Base-by-base conservation (phyloP, 2,888 invertebrate species). In the Agrotis puta region DNA sequence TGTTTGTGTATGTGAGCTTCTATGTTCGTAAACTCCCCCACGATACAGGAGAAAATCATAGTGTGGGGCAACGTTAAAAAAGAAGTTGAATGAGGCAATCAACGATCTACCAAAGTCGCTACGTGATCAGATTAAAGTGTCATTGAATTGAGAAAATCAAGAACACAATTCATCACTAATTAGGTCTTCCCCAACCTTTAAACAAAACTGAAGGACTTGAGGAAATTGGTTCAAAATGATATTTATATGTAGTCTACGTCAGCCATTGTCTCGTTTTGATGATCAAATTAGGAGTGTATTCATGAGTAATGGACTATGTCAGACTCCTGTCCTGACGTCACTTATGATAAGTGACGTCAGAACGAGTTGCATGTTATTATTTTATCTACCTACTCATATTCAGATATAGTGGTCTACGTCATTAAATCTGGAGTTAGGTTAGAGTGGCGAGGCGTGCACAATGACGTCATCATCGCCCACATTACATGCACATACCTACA, bases 221-320 rank as follows among this genome's bases (percentile, higher is more conserved):
- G 20, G 63, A 14, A 45, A 27, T 39, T 11, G 39, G 9, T 39
- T 2, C 39, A 11, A 39, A 39, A 39, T 39, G 9, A 39, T 1
- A n/a, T n/a, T n/a, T n/a, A 18, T 27, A 18, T 18, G 7, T 11
- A 0, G 1, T 22, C 13, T 2, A 20, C 45, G n/a, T 72, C 45
- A 71, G n/a, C 24, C n/a, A 9, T 22, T 39, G 47, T 45, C 47
- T 45, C 33, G 71, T 45, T 53, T 2, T 20, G 50, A 27, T 58
- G 9, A 9, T 63, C 43, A 39, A 64, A 61, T 73, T 43, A 39
- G 18, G 11, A n/a, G 22, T 5, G 2, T 48, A 54, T 7, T 67
- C 6, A 45, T 69, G 71, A 66, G 45, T 79, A 74, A 79, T 66
- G n/a, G 22, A 9, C n/a, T 14, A 39, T 64, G 9, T 47, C 53